Conservation (phyloP, 2,888 invertebrate species). For the Octodonta nipae region DNA sequence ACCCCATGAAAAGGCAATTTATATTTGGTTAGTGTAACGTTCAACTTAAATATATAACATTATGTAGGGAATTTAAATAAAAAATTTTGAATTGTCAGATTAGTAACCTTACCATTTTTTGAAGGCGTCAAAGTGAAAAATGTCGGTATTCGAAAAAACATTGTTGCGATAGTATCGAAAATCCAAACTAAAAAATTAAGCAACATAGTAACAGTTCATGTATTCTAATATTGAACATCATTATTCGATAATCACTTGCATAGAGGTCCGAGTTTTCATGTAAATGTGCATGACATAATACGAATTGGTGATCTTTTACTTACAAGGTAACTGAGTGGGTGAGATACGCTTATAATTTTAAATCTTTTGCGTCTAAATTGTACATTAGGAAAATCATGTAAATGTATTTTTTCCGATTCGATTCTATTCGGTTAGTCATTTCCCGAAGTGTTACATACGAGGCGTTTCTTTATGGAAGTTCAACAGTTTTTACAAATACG, state of each 20-base stretch:
- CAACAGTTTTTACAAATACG: too few relatives aligned
- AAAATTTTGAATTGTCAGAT: too few relatives aligned
- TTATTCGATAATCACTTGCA: too few relatives aligned
- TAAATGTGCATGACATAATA: not conserved
- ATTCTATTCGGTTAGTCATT: too few relatives aligned
- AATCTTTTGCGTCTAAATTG: conserved; percentile 1
- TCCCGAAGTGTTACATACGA: too few relatives aligned
- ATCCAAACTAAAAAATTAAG: not conserved
- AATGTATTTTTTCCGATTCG: too few relatives aligned
- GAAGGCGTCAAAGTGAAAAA: conserved; percentile 11
- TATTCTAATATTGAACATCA: not conserved
- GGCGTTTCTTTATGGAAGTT: too few relatives aligned
- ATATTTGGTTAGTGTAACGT: too few relatives aligned
- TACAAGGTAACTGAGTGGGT: not conserved
- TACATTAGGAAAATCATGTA: too few relatives aligned
- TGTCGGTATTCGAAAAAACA: conserved; percentile 13
- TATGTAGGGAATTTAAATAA: too few relatives aligned
- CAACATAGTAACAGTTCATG: conserved; percentile 1
- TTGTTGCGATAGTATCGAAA: conserved; percentile 2
- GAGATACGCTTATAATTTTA: not conserved
- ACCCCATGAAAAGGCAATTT: too few relatives aligned
- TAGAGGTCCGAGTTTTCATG: not conserved
- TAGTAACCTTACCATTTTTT: conserved; percentile 14
- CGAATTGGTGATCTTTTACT: not conserved
- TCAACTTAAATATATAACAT: too few relatives aligned